These are phyloP conservation scores for Episyrphus balteatus DNA, from an alignment of 1,140 invertebrate genomes.

Conservation along the genomic window DNA sequence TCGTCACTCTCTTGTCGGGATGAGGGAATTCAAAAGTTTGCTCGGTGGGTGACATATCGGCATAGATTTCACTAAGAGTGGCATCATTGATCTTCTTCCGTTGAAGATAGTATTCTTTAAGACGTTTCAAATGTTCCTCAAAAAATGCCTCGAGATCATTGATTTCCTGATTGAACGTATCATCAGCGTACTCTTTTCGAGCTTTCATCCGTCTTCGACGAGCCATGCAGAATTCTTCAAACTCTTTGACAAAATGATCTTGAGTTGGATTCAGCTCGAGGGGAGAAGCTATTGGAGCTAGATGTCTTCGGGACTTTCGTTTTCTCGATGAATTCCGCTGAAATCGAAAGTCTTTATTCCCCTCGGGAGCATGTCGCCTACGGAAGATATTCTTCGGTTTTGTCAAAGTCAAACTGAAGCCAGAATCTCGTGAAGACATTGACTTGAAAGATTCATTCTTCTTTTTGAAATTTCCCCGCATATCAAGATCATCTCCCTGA, in stretches of 20 bases:
- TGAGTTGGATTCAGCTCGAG: not conserved
- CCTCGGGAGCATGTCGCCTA: slow-evolving; percentile 16
- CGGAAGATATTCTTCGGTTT: slow-evolving; percentile 24
- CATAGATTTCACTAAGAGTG: slow-evolving; percentile 1
- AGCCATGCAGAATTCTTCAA: slow-evolving; percentile 3
- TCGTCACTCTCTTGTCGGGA: not conserved
- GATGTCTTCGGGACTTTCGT: slow-evolving; percentile 25
- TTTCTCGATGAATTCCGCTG: slow-evolving; percentile 26
- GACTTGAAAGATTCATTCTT: slow-evolving; percentile 16
- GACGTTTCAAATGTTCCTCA: slow-evolving; percentile 4
- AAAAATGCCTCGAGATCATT: slow-evolving; percentile 8
- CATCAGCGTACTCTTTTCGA: not conserved
- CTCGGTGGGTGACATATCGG: not conserved
- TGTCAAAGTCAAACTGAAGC: slow-evolving; percentile 29
- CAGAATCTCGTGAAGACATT: slow-evolving; percentile 13
- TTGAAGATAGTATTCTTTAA: slow-evolving; percentile 6
- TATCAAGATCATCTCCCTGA: slow-evolving; percentile 2
- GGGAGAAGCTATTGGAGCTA: slow-evolving; percentile 4
- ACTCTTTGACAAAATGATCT: slow-evolving; percentile 2
- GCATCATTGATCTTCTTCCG: slow-evolving; percentile 3
- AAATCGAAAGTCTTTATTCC: slow-evolving; percentile 11
- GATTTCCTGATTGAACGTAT: slow-evolving; percentile 5
- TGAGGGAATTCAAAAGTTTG: not conserved
- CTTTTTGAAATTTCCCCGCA: slow-evolving; percentile 19
- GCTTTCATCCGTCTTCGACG: not conserved